These are phyloP conservation scores for Spheniscus mendiculus DNA, from an alignment of 2,113 vertebrate species.

Conservation along the genomic window DNA sequence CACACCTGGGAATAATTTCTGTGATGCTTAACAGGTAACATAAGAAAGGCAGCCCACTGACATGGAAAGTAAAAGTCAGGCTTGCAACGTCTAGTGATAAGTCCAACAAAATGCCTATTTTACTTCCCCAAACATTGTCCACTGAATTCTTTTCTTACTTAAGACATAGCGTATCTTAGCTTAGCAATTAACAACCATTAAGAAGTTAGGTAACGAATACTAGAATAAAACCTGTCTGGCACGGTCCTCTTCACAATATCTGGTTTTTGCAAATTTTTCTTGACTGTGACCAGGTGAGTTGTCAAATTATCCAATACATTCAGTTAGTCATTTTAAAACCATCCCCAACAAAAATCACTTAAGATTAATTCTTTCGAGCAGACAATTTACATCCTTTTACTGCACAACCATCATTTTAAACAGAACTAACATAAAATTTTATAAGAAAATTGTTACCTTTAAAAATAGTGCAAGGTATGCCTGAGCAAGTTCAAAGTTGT, in stretches of 20 bases:
- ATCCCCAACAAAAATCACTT: background rate
- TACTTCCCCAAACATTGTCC: background rate
- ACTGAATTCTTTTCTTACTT: background rate
- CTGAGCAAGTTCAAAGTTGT: constrained; percentile 92
- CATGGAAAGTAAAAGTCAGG: background rate
- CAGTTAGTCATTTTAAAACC: background rate
- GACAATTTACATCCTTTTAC: background rate
- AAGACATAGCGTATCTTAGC: background rate
- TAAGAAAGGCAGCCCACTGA: background rate
- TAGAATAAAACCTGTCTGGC: background rate
- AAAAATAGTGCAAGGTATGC: constrained; percentile 92
- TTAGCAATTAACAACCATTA: background rate
- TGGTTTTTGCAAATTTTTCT: background rate
- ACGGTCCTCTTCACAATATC: background rate
- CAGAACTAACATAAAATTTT: background rate
- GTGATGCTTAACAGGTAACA: background rate
- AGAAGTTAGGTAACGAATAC: background rate
- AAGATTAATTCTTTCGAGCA: rapidly evolving
- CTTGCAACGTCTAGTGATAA: background rate
- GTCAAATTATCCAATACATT: background rate
- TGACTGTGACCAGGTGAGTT: background rate
- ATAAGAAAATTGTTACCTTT: constrained; percentile 77
- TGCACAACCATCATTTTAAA: background rate
- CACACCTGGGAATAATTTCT: background rate
- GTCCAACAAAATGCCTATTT: background rate